Evolutionary conservation across 2,113 vertebrate species (phyloP), one percentile per base, ranked within the genome.

Genomic region (Ovis aries): DNA sequence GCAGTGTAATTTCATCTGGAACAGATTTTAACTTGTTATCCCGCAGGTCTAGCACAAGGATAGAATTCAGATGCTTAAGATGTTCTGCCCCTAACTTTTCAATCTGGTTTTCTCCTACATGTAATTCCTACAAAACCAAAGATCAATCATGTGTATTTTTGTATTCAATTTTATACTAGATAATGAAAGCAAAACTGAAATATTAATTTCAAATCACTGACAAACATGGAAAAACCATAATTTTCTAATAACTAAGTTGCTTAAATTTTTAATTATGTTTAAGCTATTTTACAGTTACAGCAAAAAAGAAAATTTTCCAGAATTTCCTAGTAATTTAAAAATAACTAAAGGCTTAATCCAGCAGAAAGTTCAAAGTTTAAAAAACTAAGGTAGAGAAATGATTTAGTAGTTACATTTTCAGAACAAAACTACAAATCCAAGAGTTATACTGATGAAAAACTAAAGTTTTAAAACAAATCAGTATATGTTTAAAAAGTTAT

Each of bases 31-130:
- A 99, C 98, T 99, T 99, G 98, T 99, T 99, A 99, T 99, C 99
- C 94, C 99, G 98, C n/a, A 99, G 99, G 74, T 99, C 99, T 92
- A 99, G 97, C 4, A 99, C 98, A 88, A 99, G 99, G 53, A 99
- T 98, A 91, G 99, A 98, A 84, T 97, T 98, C 95, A 99, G 98
- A 96, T 99, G 98, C 48, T 99, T 98, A 97, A 99, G 98, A 84
- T 99, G 99, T 93, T 99, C 99, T 23, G 98, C 94, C 29, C 98
- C 98, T 98, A 99, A 33, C 9, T 87, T 90, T 97, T 99, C 99
- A 27, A 99, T 99, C 97, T 99, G 99, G 98, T 99, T 99, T 98
- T 99, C 99, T 82, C 99, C 99, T 81, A 99, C 97, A 67, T 99
- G 99, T 10, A 99, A 98, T 60, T 99, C 99, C 99, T 99, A 78